Evolutionary conservation across 1,140 invertebrate species (phyloP).

Genomic region (Streblospio benedicti): DNA sequence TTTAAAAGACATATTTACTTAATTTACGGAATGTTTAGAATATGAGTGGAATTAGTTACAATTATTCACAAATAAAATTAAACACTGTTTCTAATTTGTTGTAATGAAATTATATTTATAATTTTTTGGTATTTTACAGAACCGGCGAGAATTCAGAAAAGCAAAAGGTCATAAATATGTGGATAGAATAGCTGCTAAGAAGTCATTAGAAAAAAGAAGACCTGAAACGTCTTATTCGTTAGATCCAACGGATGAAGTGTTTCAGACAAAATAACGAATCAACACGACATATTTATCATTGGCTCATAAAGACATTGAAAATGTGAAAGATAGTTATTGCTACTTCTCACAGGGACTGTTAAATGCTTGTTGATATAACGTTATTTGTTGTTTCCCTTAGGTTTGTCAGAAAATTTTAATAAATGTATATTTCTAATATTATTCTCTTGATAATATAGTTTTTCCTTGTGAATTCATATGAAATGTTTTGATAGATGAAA

Average conservation of each 20-base stretch:
- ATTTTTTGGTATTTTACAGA: conserved; percentile 44
- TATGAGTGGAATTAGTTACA: background rate
- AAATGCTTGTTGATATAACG: too few relatives aligned
- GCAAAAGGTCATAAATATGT: conserved; percentile 67
- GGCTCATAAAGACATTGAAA: too few relatives aligned
- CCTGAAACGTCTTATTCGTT: conserved; percentile 61
- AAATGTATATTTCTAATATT: too few relatives aligned
- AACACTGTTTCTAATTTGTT: background rate
- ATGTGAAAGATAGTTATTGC: too few relatives aligned
- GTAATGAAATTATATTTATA: background rate
- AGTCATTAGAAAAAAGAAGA: conserved; percentile 58
- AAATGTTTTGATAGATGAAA: too few relatives aligned
- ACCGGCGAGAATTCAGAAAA: conserved; percentile 61
- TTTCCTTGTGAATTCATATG: too few relatives aligned
- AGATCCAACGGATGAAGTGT: conserved; percentile 59
- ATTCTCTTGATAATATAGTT: too few relatives aligned
- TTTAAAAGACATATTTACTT: background rate
- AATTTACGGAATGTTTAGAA: background rate
- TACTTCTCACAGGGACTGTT: too few relatives aligned
- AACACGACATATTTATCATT: too few relatives aligned
- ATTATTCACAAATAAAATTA: background rate
- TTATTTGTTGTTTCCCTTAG: too few relatives aligned
- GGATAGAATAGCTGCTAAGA: conserved; percentile 68
- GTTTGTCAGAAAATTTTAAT: too few relatives aligned
- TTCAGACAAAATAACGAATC: conserved; percentile 36